Percentiles rank a stretch among this genome's conserved stretches.
These are phyloP conservation scores for Bagarius yarrelli DNA, from an alignment of 2,113 vertebrate genomes.

Conservation along the genomic window DNA sequence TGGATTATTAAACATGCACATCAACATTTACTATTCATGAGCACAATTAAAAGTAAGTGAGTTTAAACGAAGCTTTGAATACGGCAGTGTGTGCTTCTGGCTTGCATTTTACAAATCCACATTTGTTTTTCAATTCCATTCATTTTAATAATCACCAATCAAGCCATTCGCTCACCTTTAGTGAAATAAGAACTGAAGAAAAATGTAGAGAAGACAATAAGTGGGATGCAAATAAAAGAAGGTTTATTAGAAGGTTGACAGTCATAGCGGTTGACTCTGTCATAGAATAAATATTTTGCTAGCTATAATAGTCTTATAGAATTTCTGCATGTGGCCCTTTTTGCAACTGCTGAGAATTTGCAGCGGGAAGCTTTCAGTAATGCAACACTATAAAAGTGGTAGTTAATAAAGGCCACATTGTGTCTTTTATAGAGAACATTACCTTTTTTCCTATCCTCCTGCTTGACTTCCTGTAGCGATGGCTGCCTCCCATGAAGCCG, in stretches of 20 bases:
- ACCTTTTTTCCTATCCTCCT: constrained; percentile 18
- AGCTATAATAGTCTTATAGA: neutral
- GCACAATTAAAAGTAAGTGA: constrained; percentile 42
- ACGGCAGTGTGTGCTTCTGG: constrained; percentile 34
- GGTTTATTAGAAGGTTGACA: constrained; percentile 66
- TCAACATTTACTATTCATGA: constrained; percentile 43
- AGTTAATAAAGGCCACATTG: constrained; percentile 58
- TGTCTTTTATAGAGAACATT: constrained; percentile 57
- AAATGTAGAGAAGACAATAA: constrained; percentile 54
- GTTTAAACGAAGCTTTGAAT: constrained; percentile 37
- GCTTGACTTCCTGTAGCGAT: constrained; percentile 59
- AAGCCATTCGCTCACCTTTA: constrained; percentile 50
- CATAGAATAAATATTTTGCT: constrained; percentile 69
- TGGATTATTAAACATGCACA: constrained; percentile 47
- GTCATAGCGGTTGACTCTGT: constrained; percentile 48
- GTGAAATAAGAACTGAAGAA: constrained; percentile 64
- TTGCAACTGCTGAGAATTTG: constrained; percentile 11
- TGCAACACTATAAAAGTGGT: constrained; percentile 32
- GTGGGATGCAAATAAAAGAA: constrained; percentile 57
- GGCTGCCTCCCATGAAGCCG: constrained; percentile 70
- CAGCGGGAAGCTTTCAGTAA: neutral
- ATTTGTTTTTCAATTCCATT: constrained; percentile 39
- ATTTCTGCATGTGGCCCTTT: neutral
- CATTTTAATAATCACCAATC: constrained; percentile 42
- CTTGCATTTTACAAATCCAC: constrained; percentile 29